Percentiles rank a stretch among this genome's conserved stretches.
Conservation (phyloP, 2,888 invertebrate genomes). For the Marronus borbonicus region DNA sequence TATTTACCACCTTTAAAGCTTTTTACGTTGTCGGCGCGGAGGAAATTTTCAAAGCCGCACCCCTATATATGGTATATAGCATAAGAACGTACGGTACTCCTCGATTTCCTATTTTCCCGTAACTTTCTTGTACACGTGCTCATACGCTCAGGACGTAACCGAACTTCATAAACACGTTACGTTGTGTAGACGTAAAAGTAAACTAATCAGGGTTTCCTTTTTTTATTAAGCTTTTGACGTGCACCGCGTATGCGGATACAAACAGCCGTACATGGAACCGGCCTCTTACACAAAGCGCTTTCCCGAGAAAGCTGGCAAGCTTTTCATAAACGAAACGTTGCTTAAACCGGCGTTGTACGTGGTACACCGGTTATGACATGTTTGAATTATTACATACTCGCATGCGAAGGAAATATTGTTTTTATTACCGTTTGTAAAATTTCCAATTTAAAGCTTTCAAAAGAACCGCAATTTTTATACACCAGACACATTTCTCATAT, state of each 20-base stretch:
- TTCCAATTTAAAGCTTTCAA: conserved; percentile 21
- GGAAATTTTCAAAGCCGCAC: conserved; percentile 27
- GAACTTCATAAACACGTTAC: conserved; percentile 51
- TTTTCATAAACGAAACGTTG: conserved; percentile 32
- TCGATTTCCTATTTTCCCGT: background rate
- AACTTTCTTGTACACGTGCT: background rate
- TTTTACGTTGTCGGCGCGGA: conserved; percentile 56
- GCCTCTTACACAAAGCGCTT: conserved; percentile 35
- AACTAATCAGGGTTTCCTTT: conserved; percentile 66
- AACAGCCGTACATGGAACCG: conserved; percentile 1
- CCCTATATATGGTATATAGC: background rate
- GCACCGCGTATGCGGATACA: background rate
- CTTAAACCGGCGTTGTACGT: conserved; percentile 9
- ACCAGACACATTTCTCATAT: conserved; percentile 4
- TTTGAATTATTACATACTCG: conserved; percentile 46
- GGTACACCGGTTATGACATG: conserved; percentile 29
- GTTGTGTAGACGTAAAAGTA: conserved; percentile 65
- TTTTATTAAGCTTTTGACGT: conserved; percentile 61
- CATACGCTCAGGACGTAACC: conserved; percentile 3
- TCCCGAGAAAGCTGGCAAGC: conserved; percentile 16
- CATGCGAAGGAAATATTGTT: conserved; percentile 42
- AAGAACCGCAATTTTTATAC: conserved; percentile 12
- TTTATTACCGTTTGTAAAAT: conserved; percentile 26
- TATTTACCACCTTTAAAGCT: conserved; percentile 67
- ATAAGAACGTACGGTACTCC: background rate